Evolutionary conservation across 2,888 invertebrate species (phyloP).

Genomic region (Diadegma fenestrale): DNA sequence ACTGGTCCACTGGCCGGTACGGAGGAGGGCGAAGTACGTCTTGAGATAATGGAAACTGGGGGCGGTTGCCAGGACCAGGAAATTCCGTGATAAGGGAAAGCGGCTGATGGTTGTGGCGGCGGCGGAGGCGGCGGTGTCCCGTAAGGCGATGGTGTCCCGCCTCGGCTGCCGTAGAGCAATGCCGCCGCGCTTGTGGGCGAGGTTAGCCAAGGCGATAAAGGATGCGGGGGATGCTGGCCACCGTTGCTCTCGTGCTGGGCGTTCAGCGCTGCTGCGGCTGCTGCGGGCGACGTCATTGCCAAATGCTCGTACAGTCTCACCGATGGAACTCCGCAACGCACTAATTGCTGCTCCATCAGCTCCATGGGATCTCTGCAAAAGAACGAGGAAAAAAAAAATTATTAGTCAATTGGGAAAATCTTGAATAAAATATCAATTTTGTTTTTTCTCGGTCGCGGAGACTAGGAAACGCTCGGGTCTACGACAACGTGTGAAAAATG

Average conservation of each 20-base stretch:
- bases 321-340: slow-evolving; percentile 83
- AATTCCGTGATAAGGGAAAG: slow-evolving; percentile 78
- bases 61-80: slow-evolving; percentile 83
- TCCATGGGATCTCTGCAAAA: slow-evolving; percentile 83
- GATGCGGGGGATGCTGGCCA: slow-evolving; percentile 72
- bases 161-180: slow-evolving; percentile 79
- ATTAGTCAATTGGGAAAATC: neutral
- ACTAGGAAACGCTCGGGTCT: too few relatives aligned
- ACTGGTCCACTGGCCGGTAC: slow-evolving; percentile 85
- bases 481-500: too few relatives aligned
- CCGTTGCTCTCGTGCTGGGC: slow-evolving; percentile 76
- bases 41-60: slow-evolving; percentile 79
- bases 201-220: slow-evolving; percentile 79
- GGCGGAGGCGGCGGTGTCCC: slow-evolving; percentile 74
- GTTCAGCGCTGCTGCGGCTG: slow-evolving; percentile 72
- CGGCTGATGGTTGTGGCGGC: slow-evolving; percentile 73
- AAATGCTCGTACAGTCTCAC: slow-evolving; percentile 83
- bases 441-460: too few relatives aligned
- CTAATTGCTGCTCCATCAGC: slow-evolving; percentile 83
- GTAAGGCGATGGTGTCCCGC: slow-evolving; percentile 79
- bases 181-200: slow-evolving; percentile 77
- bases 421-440: neutral
- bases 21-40: slow-evolving; percentile 80
- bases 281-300: slow-evolving; percentile 79
- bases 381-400: neutral